Conservation (phyloP, 2,797 vertebrate species). For the Mustela erminea region DNA sequence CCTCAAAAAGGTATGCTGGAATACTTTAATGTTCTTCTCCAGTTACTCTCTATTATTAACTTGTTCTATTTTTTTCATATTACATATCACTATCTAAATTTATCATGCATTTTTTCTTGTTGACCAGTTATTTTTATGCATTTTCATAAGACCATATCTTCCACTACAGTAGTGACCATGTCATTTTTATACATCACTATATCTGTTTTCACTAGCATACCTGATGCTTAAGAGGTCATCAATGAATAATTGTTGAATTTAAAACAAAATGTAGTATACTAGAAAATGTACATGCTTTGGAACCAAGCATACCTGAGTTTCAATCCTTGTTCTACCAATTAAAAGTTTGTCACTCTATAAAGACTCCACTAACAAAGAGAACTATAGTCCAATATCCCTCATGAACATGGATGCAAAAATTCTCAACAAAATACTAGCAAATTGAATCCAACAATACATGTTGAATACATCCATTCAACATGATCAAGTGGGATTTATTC, state of each 20-base stretch:
- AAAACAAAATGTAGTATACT: background rate
- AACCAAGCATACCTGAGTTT: background rate
- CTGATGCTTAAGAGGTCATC: too few species aligned
- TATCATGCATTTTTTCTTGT: background rate
- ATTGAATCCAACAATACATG: background rate
- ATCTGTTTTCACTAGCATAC: background rate
- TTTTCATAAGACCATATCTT: background rate
- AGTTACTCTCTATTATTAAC: background rate
- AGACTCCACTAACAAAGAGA: background rate
- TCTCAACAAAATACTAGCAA: background rate
- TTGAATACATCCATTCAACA: background rate
- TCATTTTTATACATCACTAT: background rate
- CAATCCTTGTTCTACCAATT: background rate
- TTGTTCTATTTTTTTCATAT: slow-evolving; percentile 10
- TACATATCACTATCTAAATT: background rate
- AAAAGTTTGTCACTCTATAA: background rate
- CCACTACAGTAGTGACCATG: background rate
- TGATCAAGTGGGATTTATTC: background rate
- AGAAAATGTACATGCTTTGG: background rate
- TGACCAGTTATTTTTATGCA: background rate
- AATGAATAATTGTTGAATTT: background rate
- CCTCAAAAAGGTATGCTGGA: background rate
- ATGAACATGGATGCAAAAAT: background rate
- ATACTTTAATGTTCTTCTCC: background rate
- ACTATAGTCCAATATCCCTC: background rate